Conservation (phyloP, 1,140 invertebrate species). For the Orchesella cincta region DNA sequence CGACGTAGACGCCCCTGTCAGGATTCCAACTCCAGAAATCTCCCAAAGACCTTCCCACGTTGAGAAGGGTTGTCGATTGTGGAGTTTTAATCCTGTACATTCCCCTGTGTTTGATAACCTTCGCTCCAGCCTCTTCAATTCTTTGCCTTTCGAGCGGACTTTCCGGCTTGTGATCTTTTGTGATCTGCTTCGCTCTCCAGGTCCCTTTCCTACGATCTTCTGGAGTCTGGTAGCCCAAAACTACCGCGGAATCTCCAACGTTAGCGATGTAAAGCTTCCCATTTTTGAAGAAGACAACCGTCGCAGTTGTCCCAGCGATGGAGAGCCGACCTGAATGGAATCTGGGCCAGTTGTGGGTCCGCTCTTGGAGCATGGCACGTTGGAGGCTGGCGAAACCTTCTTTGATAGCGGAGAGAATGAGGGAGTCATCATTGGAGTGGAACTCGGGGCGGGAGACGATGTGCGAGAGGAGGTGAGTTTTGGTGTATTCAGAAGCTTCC, state of each 20-base stretch:
- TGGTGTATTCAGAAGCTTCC: slow-evolving; percentile 88
- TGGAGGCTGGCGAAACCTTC: no score
- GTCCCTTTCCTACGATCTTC: neutral
- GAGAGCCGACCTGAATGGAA: no score
- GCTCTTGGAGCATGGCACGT: no score
- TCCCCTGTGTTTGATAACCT: no score
- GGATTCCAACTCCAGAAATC: slow-evolving; percentile 1
- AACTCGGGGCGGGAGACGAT: slow-evolving; percentile 89
- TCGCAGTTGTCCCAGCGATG: slow-evolving; percentile 58
- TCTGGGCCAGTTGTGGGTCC: no score
- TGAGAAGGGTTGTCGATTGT: neutral
- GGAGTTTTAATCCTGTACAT: no score
- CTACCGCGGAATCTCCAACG: neutral
- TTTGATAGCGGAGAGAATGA: slow-evolving; percentile 53
- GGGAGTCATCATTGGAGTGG: slow-evolving; percentile 90
- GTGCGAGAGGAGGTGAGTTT: slow-evolving; percentile 89
- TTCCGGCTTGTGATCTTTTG: neutral
- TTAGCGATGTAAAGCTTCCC: neutral
- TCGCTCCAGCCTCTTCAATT: no score
- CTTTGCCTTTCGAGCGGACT: neutral
- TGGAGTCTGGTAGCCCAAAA: neutral
- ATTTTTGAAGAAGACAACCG: neutral
- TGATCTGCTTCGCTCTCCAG: neutral
- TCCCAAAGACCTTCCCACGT: neutral
- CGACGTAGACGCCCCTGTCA: neutral